phyloP scores from a whole-genome alignment of 2,113 vertebrate species.

The Dasyornis broadbenti region DNA sequence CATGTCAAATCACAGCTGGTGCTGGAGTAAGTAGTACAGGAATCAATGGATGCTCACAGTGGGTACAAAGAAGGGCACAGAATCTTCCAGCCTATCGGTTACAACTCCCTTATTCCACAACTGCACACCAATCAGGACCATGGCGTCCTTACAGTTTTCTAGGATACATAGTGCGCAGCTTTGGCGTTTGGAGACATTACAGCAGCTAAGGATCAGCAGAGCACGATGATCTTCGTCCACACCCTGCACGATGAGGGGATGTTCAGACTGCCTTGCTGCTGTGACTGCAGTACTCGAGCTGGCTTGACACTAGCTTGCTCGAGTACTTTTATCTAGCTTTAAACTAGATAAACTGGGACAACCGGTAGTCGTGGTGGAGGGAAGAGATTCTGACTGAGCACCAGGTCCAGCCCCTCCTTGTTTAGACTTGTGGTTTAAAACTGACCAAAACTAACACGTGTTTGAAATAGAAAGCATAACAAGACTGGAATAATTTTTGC shows the following conservation, averaged over 20 bases:
- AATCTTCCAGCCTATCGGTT: neutral
- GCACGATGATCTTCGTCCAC: neutral
- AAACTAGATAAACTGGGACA: neutral
- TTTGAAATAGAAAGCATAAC: neutral
- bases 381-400: neutral
- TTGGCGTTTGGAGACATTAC: neutral
- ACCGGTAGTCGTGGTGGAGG: neutral
- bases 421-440: neutral
- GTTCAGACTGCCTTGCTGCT: neutral
- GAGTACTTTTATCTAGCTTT: too few species aligned
- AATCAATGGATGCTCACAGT: neutral
- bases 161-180: neutral
- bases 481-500: neutral
- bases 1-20: neutral
- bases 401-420: neutral
- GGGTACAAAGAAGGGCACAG: neutral
- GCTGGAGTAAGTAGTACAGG: neutral
- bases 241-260: neutral
- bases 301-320: too few species aligned
- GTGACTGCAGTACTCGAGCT: neutral
- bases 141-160: neutral
- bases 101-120: neutral
- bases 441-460: neutral
- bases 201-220: neutral
- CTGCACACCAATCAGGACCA: accelerated